Evolutionary conservation across 37 sponge, comb jelly and placozoan genomes (phyloP), one percentile per base, ranked within the genome.

Genomic region (Cladorhizidae sp.): DNA sequence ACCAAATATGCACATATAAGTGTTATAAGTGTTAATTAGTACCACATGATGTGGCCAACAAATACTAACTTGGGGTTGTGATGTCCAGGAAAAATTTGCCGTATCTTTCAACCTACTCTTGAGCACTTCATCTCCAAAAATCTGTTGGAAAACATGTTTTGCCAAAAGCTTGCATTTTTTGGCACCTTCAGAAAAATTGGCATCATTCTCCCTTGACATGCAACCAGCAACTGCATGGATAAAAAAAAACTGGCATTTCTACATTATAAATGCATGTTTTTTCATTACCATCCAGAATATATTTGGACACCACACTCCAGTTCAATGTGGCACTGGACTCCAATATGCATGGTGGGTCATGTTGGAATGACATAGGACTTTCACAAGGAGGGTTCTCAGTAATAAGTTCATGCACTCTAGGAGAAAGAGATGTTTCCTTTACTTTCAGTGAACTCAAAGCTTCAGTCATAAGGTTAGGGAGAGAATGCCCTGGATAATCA

Each of bases 301-400:
- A 72, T 57, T 22, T 50, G 7, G 76, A 29, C 21, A 83, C 68
- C 25, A 22, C 36, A 20, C 20, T 71, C 85, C 85, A 85, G 36
- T 85, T 64, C 38, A 85, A n/a, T 26, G 85, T 85, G 52, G 33
- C 40, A 33, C 78, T 63, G 0, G 45, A 25, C 36, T 37, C 6
- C 23, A 62, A n/a, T 8, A 69, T 5, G n/a, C 9, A 45, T 45
- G 5, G 49, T 45, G 49, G 49, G 49, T 45, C 49, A 45, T 45
- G 5, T 45, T 45, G 49, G 49, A 9, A 9, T 5, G 8, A 5
- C 5, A 45, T 9, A 45, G 49, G 8, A 45, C 49, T 45, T 5
- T 45, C 49, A 45, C 38, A 3, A 68, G 39, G 6, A 35, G 11
- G 69, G 69, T 2, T 7, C 18, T 8, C 43, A 23, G 57, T 37